These are phyloP conservation scores for Chamaea fasciata DNA, from an alignment of 2,113 vertebrate species.

Conservation along the genomic window DNA sequence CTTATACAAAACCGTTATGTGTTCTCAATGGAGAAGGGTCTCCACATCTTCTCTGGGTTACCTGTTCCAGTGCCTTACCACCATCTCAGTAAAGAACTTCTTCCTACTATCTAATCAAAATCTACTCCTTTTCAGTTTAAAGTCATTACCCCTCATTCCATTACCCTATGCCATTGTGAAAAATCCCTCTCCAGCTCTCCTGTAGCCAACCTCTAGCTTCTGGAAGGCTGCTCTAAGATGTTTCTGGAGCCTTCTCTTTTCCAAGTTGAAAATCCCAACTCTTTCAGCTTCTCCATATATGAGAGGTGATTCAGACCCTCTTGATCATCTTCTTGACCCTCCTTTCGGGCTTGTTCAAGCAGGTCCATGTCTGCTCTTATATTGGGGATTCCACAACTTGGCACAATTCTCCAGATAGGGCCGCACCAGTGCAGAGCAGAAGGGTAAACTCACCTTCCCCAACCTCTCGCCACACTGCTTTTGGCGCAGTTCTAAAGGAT, in stretches of 20 bases:
- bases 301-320: background rate
- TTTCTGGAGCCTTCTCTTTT: background rate
- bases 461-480: background rate
- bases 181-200: background rate
- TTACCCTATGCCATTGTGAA: background rate
- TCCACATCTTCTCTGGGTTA: background rate
- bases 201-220: background rate
- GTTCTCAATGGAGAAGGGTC: background rate
- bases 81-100: background rate
- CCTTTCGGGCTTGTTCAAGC: background rate
- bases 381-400: fast-evolving
- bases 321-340: background rate
- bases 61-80: background rate
- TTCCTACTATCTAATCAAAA: background rate
- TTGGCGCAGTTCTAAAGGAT: background rate
- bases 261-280: background rate
- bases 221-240: background rate
- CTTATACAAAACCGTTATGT: background rate
- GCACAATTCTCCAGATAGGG: too few relatives aligned
- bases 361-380: background rate
- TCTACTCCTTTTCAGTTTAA: background rate
- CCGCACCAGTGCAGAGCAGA: background rate
- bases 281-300: background rate
- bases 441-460: fast-evolving
- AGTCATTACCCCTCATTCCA: background rate